Evolutionary conservation across 2,113 vertebrate genomes (phyloP), one percentile per base, ranked within the genome.

Genomic region (Spea bombifrons): DNA sequence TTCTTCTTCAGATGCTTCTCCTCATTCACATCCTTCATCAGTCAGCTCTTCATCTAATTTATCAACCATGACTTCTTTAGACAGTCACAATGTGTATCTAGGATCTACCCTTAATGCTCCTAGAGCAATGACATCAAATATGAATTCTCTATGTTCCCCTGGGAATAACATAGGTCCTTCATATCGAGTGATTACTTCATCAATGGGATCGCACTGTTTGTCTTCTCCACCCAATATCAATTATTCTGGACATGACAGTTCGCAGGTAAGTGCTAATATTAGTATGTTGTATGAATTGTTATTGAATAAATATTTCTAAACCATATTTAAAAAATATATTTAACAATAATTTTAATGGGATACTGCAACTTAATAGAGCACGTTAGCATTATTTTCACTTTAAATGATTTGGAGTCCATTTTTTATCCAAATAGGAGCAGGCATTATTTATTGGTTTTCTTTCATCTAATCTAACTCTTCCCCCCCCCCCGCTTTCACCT

Each of bases 131-230:
- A 81, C 87, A 0, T 63, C 86, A 7, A 83, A 86, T 81, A 87
- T 92, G 87, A 87, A 82, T 0, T 66, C 88, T 0, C 49, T 86
- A 0, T 85, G 88, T 10, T 66, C 88, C 0, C 84, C 90, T 0
- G 83, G 86, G 55, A 87, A 78, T 0, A 0, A 87, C 0, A 82
- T 91, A 73, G 85, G 87, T 12, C 87, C 90, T 0, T 88, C 89
- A 0, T 91, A 92, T 55, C 78, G 90, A 43, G 90, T 91, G 83
- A 90, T 92, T 2, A 12, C 92, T 0, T 89, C 91, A 0, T 86
- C 90, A 44, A 78, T 92, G 6, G 76, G 85, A 48, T 87, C 91
- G 0, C 90, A 92, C 17, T 86, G 90, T 0, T 75, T 93, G 47
- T 84, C 90, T 47, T 89, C 88, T 0, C 83, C 84, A 17, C 85